phyloP scores from a whole-genome alignment of 2,888 invertebrate species.

The Nomada goodeniana region DNA sequence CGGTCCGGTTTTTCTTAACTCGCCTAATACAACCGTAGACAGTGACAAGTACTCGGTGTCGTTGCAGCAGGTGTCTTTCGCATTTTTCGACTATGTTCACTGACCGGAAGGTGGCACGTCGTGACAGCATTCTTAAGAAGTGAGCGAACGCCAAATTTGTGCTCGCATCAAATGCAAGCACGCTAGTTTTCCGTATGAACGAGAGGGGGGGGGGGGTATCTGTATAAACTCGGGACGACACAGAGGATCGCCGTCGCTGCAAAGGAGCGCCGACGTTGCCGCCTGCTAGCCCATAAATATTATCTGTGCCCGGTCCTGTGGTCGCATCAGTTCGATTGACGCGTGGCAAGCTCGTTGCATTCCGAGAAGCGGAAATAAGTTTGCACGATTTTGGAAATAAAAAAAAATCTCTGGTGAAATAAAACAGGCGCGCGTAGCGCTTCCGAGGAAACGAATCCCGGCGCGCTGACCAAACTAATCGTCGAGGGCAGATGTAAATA shows the following conservation, averaged over 20 bases:
- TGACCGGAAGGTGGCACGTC: not conserved
- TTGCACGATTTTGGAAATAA: not conserved
- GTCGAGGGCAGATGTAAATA: constrained; percentile 25
- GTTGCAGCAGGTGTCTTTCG: not conserved
- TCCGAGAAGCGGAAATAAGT: not conserved
- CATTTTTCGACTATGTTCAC: not conserved
- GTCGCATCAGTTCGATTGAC: constrained; percentile 35
- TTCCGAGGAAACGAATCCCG: not conserved
- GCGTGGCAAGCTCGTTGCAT: constrained; percentile 21
- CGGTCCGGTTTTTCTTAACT: constrained; percentile 34
- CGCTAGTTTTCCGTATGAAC: not conserved
- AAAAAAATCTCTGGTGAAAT: not conserved
- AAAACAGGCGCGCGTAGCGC: not conserved
- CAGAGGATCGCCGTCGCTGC: constrained; percentile 30
- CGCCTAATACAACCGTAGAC: constrained; percentile 16
- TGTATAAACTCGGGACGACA: constrained; percentile 30
- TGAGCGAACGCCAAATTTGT: not conserved
- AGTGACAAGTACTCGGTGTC: not conserved
- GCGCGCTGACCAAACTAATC: not conserved
- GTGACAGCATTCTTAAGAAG: not conserved
- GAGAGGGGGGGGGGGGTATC: constrained; percentile 22
- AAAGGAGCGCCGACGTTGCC: constrained; percentile 39
- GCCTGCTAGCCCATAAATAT: constrained; percentile 67
- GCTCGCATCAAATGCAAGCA: not conserved
- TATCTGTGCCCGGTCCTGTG: constrained; percentile 57